Conservation (phyloP, 2,888 invertebrate species). For the Melipona beecheii region DNA sequence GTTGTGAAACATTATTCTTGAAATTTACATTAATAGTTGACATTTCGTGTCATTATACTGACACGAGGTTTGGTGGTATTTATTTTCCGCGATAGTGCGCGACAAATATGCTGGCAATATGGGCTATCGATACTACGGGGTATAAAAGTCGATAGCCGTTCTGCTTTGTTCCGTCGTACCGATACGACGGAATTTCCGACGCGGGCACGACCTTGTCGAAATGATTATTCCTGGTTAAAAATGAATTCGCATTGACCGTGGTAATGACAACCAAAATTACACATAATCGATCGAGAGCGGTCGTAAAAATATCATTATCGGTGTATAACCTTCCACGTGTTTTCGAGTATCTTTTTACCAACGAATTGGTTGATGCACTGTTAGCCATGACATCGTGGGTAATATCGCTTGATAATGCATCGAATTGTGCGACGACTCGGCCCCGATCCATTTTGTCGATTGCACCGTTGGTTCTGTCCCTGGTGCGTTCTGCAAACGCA, state of each 20-base stretch:
- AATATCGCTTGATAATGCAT: not conserved
- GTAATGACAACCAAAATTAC: constrained; percentile 25
- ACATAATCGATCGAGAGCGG: constrained; percentile 16
- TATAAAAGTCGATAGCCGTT: not conserved
- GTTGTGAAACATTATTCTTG: not conserved
- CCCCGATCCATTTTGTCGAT: too few species aligned
- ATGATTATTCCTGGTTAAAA: not conserved
- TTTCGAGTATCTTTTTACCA: not conserved
- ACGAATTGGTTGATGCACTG: not conserved
- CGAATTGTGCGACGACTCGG: not conserved
- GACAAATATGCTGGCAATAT: not conserved
- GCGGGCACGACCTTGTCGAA: not conserved
- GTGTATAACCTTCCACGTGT: not conserved
- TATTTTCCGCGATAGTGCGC: not conserved
- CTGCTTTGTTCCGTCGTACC: not conserved
- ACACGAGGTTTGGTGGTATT: not conserved
- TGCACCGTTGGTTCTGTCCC: not conserved
- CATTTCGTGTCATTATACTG: not conserved
- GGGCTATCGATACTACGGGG: not conserved
- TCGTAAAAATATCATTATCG: not conserved
- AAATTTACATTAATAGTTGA: not conserved
- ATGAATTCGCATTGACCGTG: not conserved
- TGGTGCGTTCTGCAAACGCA: constrained; percentile 30
- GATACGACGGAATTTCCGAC: too few species aligned
- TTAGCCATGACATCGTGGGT: not conserved